These are phyloP conservation scores for Periphyllus acericola DNA, from an alignment of 2,888 invertebrate genomes.

Conservation along the genomic window DNA sequence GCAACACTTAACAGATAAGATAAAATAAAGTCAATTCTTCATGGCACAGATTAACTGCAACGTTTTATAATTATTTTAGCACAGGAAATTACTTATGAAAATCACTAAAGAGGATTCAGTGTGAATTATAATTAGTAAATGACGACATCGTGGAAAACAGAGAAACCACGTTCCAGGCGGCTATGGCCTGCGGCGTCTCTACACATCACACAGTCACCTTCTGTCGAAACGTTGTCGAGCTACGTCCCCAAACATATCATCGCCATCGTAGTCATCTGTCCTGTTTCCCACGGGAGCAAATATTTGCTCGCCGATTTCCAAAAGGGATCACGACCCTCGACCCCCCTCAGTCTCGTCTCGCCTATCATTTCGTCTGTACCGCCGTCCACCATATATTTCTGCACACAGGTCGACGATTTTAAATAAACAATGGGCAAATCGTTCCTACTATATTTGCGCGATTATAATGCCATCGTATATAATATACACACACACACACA, in stretches of 20 bases:
- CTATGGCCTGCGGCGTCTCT: neutral
- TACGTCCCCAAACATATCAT: conserved; percentile 3
- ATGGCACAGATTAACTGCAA: too few relatives aligned
- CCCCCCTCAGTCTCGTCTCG: neutral
- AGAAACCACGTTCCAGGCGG: neutral
- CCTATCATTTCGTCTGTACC: neutral
- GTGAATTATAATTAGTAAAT: too few relatives aligned
- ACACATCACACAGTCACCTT: neutral
- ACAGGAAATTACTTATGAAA: too few relatives aligned
- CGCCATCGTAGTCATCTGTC: conserved; percentile 48
- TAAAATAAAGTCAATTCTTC: too few relatives aligned
- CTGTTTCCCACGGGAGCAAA: conserved; percentile 56
- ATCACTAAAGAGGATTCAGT: too few relatives aligned
- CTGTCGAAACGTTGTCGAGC: conserved; percentile 2
- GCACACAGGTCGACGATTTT: conserved; percentile 32
- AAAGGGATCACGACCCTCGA: conserved; percentile 55
- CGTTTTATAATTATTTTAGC: too few relatives aligned
- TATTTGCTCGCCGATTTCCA: conserved; percentile 58
- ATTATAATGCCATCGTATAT: conserved; percentile 12
- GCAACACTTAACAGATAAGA: too few relatives aligned
- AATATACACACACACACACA: conserved; percentile 16
- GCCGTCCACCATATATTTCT: too few relatives aligned
- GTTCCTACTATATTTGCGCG: conserved; percentile 9
- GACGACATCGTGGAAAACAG: neutral
- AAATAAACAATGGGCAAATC: conserved; percentile 47